Percentiles rank a stretch among this genome's conserved stretches.
phyloP scores from a whole-genome alignment of 1,140 invertebrate genomes.

The Nylanderia fulva region DNA sequence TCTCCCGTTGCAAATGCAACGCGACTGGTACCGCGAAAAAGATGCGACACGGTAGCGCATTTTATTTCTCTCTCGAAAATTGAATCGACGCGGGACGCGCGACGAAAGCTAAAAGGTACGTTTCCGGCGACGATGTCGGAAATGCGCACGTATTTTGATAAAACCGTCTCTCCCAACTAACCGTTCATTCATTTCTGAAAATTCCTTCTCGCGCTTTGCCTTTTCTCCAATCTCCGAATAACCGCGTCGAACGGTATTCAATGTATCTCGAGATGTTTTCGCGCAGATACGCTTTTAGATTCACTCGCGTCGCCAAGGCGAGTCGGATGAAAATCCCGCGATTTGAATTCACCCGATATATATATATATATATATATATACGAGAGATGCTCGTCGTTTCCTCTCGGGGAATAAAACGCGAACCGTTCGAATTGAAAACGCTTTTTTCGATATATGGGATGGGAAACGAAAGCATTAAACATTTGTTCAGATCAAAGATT shows the following conservation, averaged over 20 bases:
- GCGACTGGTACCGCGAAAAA: neutral
- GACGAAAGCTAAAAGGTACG: neutral
- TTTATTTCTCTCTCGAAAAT: slow-evolving; percentile 51
- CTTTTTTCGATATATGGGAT: neutral
- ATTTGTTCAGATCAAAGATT: neutral
- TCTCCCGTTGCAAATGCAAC: slow-evolving; percentile 32
- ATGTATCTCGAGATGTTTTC: slow-evolving; percentile 57
- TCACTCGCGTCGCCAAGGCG: slow-evolving; percentile 55
- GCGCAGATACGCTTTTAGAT: slow-evolving; percentile 28
- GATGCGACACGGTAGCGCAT: neutral
- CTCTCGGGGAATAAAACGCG: slow-evolving; percentile 12
- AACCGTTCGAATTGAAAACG: slow-evolving; percentile 38
- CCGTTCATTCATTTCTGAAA: slow-evolving; percentile 49
- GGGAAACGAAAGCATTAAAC: neutral
- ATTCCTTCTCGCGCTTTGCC: slow-evolving; percentile 15
- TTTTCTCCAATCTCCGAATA: slow-evolving; percentile 18
- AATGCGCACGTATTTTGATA: slow-evolving; percentile 49
- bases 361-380: too few species aligned
- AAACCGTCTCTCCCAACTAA: neutral
- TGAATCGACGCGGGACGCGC: slow-evolving; percentile 33
- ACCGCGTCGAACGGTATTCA: slow-evolving; percentile 42
- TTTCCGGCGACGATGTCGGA: slow-evolving; percentile 16
- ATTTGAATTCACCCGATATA: slow-evolving; percentile 51
- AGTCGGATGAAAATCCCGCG: slow-evolving; percentile 45
- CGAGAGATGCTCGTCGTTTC: slow-evolving; percentile 10